Base-by-base conservation (phyloP, 1,140 invertebrate genomes). In the Globodera rostochiensis region DNA sequence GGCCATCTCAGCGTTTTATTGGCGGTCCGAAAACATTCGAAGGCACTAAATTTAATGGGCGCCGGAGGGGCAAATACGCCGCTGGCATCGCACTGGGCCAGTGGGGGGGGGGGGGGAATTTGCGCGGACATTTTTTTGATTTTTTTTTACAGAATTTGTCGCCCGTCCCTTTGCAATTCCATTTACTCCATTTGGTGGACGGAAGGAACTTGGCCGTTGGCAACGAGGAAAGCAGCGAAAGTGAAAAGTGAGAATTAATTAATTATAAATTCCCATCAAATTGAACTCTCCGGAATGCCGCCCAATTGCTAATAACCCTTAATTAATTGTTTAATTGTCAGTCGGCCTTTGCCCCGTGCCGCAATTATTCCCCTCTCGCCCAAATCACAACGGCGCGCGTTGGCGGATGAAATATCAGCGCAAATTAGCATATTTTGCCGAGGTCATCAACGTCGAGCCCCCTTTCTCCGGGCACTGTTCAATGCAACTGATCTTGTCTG, bases 151-250 rank as follows among this genome's bases (percentile, higher is more conserved):
- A 78, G 77, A 53, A 78, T 25, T n/a, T 64, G 49, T 19, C 77
- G 66, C 77, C 64, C 66, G 64, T 49, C 46, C 77, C 77, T 9
- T 70, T 69, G 70, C 66, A 78, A 50, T 78, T 78, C 25, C 77
- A 78, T 69, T 69, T 78, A 21, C 70, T 78, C n/a, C 66, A 78
- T 64, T 64, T 64, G 66, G 50, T 71, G 46, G 77, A 78, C 66
- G 77, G 60, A 69, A 66, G 66, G 66, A 70, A 50, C 69, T 53
- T 47, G 0, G 45, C 53, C 46, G 45, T 45, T 9, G 47, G 46
- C 70, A 21, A 77, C 64, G 53, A 64, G 8, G 64, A 66, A 69
- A 66, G 25, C 46, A 6, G 77, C 66, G 6, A 70, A 70, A 76
- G 46, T 64, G 66, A 57, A 76, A 76, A 57, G 74, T 57, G 36